These are phyloP conservation scores for Anarhynchus alexandrinus DNA, from an alignment of 2,113 vertebrate genomes.

Conservation along the genomic window DNA sequence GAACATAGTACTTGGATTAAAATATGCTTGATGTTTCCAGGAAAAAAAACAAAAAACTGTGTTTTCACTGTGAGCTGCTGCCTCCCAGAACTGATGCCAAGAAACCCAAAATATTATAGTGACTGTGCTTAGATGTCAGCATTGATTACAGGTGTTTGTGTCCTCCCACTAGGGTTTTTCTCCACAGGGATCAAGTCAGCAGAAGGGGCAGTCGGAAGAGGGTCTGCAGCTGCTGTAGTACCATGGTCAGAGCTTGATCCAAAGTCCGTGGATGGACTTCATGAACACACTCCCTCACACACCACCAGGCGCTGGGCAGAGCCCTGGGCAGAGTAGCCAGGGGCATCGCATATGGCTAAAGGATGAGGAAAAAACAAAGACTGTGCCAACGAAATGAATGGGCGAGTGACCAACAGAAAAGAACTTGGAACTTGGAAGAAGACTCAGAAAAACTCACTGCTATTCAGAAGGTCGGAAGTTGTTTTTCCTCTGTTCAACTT, in stretches of 20 bases:
- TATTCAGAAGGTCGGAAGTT: not conserved
- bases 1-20: slow-evolving; percentile 30
- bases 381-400: not conserved
- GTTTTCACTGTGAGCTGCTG: not conserved
- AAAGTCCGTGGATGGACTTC: not conserved
- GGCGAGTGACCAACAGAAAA: not conserved
- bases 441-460: not conserved
- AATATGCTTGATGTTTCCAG: not conserved
- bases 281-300: not conserved
- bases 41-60: not conserved
- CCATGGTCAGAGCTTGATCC: not conserved
- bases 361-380: not conserved
- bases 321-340: not conserved
- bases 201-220: not conserved
- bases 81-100: not conserved
- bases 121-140: not conserved
- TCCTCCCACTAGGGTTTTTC: not conserved
- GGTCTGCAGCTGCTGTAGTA: not conserved
- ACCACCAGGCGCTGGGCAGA: not conserved
- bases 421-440: not conserved
- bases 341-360: not conserved
- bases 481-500: not conserved
- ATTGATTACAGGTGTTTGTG: not conserved
- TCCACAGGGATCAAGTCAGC: not conserved
- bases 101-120: slow-evolving; percentile 5